Conservation (phyloP, 1,140 invertebrate species). For the Homarus americanus region DNA sequence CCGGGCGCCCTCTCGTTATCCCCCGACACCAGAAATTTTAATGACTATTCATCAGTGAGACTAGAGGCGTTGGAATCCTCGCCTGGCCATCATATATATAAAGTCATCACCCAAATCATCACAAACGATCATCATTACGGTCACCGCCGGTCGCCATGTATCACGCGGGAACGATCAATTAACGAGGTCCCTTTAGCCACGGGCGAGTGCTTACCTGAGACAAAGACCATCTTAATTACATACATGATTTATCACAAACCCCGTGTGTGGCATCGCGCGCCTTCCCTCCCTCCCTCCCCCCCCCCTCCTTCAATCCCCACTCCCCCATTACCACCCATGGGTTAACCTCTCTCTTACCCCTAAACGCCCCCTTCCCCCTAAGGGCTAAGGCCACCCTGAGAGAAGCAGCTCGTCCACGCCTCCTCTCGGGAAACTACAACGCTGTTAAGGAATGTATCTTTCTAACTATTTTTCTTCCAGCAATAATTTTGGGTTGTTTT, state of each 20-base stretch:
- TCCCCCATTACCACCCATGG: background rate
- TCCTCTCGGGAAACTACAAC: slow-evolving; percentile 14
- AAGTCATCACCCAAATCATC: slow-evolving; percentile 46
- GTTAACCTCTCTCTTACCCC: background rate
- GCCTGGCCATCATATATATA: slow-evolving; percentile 25
- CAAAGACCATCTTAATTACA: slow-evolving; percentile 60
- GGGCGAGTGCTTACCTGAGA: slow-evolving; percentile 36
- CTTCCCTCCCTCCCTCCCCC: background rate
- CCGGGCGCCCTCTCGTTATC: background rate
- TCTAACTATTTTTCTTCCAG: background rate
- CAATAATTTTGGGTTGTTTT: background rate
- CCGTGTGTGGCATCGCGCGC: slow-evolving; percentile 12
- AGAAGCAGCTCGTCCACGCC: background rate
- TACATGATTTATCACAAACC: slow-evolving; percentile 45
- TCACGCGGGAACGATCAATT: slow-evolving; percentile 54
- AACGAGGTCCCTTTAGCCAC: slow-evolving; percentile 35
- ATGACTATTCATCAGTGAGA: background rate
- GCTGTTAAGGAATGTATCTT: slow-evolving; percentile 15
- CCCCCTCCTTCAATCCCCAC: background rate
- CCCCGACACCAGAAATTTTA: background rate
- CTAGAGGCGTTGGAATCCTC: background rate
- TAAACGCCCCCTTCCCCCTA: background rate
- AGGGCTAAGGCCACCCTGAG: background rate
- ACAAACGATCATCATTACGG: slow-evolving; percentile 37
- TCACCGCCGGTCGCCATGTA: slow-evolving; percentile 31